Base-by-base conservation (phyloP, 2,888 invertebrate species). In the Aplocera efformata region DNA sequence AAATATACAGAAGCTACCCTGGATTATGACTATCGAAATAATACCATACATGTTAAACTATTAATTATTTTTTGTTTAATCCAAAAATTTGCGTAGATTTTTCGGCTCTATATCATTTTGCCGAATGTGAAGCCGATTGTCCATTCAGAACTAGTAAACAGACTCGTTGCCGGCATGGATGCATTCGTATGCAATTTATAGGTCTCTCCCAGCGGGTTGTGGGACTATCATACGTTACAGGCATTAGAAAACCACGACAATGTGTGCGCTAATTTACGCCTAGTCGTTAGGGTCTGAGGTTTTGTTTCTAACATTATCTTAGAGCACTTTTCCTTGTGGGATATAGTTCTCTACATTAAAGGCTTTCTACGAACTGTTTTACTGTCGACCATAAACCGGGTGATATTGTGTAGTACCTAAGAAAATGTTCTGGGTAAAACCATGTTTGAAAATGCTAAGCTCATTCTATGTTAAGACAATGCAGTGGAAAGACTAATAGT, bases 201-300 rank as follows among this genome's bases (percentile, higher is more conserved):
- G 59, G 78, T 81, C 78, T 78, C 68, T 61, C 78, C 41, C 80
- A 68, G 73, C 75, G 66, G 78, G 79, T 51, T 56, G 55, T 60
- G 53, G 44, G n/a, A 42, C 39, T 42, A 37, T 58, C 64, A 54
- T 69, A 66, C 52, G 64, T 65, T 67, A 60, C 58, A 48, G 53
- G 54, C 67, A 60, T 66, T 67, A 64, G 67, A 58, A 63, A 59
- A 60, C 63, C 64, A 53, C 60, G 66, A 61, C 52, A 54, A 46
- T 34, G 34, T 38, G 39, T 36, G 30, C 27, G 36, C 46, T 60
- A 60, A 63, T 57, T 57, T 56, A 50, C 58, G 44, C 48, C 32
- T 31, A 31, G 34, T 40, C 35, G 35, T 37, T 45, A 40, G 40
- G 7, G 22, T 27, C 40, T 17, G 29, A 17, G 39, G 39, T 25